A percentile compares a stretch with the other conserved stretches of the same genome.
phyloP scores from a whole-genome alignment of 2,888 invertebrate genomes.

The Mesorhabditis sp. region DNA sequence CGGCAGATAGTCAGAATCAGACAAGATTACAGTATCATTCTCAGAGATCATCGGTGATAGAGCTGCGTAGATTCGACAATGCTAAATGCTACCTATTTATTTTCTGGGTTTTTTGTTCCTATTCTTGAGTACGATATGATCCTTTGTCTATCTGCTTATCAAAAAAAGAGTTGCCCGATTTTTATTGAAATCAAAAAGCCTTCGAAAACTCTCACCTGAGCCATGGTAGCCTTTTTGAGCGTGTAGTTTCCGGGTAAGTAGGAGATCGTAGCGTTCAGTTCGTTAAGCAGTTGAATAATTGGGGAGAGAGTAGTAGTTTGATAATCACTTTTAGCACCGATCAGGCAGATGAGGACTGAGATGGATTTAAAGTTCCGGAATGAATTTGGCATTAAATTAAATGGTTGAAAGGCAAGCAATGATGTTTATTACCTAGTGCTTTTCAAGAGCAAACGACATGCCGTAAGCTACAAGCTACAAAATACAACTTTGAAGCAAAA shows the following conservation, averaged over 20 bases:
- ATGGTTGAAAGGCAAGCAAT: too few species aligned
- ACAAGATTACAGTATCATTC: background rate
- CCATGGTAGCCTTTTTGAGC: background rate
- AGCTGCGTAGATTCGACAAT: background rate
- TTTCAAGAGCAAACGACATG: background rate
- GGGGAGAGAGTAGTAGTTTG: background rate
- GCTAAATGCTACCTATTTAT: background rate
- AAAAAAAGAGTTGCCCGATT: background rate
- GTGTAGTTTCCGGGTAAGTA: constrained; percentile 6
- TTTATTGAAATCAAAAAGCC: background rate
- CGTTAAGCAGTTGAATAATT: background rate
- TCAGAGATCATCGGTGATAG: background rate
- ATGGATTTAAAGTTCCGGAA: too few species aligned
- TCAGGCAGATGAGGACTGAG: background rate
- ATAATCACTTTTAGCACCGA: background rate
- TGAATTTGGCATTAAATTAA: background rate
- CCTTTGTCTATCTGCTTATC: too few species aligned
- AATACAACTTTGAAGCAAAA: background rate
- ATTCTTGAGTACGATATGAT: too few species aligned
- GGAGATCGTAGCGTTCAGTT: background rate
- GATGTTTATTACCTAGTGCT: background rate
- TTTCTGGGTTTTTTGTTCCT: too few species aligned
- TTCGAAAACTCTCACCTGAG: background rate
- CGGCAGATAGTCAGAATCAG: background rate
- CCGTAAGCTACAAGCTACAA: background rate